Evolutionary conservation across 2,113 vertebrate species (phyloP).

Genomic region (Labeo catla): DNA sequence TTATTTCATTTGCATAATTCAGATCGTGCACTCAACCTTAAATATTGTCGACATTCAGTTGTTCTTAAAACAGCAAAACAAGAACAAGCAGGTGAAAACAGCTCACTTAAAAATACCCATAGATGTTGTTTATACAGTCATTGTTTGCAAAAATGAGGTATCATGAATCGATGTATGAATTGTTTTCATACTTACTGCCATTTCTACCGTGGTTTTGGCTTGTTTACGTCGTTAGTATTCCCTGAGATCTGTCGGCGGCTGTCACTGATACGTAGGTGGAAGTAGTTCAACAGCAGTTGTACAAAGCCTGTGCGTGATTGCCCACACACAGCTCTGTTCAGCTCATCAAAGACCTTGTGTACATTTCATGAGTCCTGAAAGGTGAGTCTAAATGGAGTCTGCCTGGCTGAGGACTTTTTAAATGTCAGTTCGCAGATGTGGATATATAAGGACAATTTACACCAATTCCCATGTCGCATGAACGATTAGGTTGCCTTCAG

Average conservation of each 20-base stretch:
- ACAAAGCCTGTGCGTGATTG: slow-evolving; percentile 16
- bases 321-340: slow-evolving; percentile 23
- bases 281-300: slow-evolving; percentile 34
- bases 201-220: slow-evolving; percentile 11
- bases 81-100: neutral
- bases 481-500: slow-evolving; percentile 5
- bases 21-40: slow-evolving; percentile 26
- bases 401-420: slow-evolving; percentile 31
- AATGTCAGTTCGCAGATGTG: slow-evolving; percentile 38
- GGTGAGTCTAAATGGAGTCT: slow-evolving; percentile 33
- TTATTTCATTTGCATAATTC: slow-evolving; percentile 30
- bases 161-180: slow-evolving; percentile 23
- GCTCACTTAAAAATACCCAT: neutral
- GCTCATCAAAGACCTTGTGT: slow-evolving; percentile 40
- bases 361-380: slow-evolving; percentile 34
- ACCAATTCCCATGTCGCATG: neutral
- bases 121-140: neutral
- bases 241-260: slow-evolving; percentile 31
- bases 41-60: neutral
- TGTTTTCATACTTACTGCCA: slow-evolving; percentile 18
- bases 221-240: slow-evolving; percentile 23
- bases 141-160: slow-evolving; percentile 22
- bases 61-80: slow-evolving; percentile 16
- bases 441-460: slow-evolving; percentile 28
- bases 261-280: slow-evolving; percentile 38